phyloP scores from a whole-genome alignment of 2,888 invertebrate species.

The Strigamia crassipes region DNA sequence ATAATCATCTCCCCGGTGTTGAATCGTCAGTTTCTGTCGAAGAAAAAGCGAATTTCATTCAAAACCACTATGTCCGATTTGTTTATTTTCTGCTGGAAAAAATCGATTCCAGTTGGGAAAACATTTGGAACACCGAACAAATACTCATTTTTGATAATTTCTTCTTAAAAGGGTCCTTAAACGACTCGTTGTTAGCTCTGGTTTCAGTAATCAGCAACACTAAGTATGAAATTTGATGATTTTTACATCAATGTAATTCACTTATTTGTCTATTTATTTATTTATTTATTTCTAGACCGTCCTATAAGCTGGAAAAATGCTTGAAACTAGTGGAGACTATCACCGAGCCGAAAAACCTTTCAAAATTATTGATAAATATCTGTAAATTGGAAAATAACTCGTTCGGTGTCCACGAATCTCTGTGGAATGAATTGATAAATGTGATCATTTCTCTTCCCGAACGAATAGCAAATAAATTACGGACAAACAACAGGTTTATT shows the following conservation, averaged over 20 bases:
- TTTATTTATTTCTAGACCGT: background rate
- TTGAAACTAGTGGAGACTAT: background rate
- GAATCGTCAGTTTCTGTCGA: background rate
- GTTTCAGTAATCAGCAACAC: background rate
- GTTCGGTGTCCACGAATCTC: background rate
- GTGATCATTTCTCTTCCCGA: conserved; percentile 15
- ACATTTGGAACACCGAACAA: background rate
- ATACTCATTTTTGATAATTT: background rate
- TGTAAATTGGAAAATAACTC: background rate
- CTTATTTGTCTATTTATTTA: background rate
- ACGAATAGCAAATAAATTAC: conserved; percentile 20
- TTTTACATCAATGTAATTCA: background rate
- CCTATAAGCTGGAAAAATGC: background rate
- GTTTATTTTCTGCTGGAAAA: background rate
- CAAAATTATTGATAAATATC: background rate
- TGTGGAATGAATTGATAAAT: background rate
- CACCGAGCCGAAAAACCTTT: background rate
- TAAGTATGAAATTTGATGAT: background rate
- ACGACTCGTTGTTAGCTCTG: background rate
- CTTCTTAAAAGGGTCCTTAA: background rate
- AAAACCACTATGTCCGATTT: background rate
- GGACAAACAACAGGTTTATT: background rate
- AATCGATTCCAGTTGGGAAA: background rate
- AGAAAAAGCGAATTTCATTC: background rate
- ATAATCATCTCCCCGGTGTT: background rate